Conservation (phyloP, 2,888 invertebrate genomes). For the Melanotus villosus region DNA sequence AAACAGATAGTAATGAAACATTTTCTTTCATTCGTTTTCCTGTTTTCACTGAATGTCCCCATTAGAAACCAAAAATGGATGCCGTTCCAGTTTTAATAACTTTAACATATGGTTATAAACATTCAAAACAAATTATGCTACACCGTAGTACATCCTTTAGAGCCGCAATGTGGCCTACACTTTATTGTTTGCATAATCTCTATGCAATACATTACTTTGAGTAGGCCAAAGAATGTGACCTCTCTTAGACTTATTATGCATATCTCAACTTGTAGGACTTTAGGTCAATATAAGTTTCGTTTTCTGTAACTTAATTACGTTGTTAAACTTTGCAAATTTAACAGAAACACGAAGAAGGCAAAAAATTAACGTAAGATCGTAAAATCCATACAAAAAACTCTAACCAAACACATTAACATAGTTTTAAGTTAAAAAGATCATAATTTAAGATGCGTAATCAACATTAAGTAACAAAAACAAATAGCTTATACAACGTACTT, state of each 20-base stretch:
- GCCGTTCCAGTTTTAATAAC: slow-evolving; percentile 7
- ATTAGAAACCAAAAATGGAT: slow-evolving; percentile 16
- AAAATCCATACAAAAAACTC: too few species aligned
- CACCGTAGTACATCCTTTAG: slow-evolving; percentile 17
- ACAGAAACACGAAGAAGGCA: too few species aligned
- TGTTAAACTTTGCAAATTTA: too few species aligned
- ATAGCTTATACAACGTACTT: too few species aligned
- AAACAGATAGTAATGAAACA: too few species aligned
- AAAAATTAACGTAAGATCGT: too few species aligned
- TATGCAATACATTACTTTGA: slow-evolving; percentile 38
- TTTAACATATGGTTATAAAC: not conserved
- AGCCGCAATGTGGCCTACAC: slow-evolving; percentile 23
- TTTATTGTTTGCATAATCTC: slow-evolving; percentile 38
- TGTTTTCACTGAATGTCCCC: slow-evolving; percentile 29
- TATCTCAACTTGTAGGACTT: slow-evolving; percentile 34
- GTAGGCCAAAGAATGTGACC: slow-evolving; percentile 45
- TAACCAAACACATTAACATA: too few species aligned
- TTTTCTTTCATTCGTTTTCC: slow-evolving; percentile 8
- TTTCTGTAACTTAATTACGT: too few species aligned
- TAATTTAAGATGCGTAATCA: too few species aligned
- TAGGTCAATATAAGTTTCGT: slow-evolving; percentile 20
- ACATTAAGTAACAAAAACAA: too few species aligned
- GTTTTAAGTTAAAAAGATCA: too few species aligned
- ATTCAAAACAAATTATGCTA: not conserved
- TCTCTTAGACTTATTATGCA: slow-evolving; percentile 36